Evolutionary conservation across 2,797 vertebrate genomes (phyloP).

Genomic region (Anableps anableps): DNA sequence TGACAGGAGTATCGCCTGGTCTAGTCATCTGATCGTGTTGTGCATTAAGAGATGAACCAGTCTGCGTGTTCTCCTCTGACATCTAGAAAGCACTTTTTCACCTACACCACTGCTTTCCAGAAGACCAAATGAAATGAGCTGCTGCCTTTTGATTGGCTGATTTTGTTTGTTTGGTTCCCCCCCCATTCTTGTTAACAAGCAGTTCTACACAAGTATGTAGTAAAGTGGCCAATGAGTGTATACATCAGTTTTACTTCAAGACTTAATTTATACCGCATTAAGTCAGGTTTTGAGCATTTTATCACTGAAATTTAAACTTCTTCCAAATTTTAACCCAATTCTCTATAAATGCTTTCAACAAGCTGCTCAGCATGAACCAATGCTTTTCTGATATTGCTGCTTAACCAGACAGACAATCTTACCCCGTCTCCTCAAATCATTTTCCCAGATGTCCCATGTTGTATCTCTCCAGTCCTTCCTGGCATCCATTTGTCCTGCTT

Average conservation of each 20-base stretch:
- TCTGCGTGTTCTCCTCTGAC: not conserved
- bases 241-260: not conserved
- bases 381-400: constrained; percentile 55
- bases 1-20: not conserved
- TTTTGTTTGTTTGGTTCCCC: not conserved
- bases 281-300: constrained; percentile 13
- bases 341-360: constrained; percentile 8
- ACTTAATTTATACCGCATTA: not conserved
- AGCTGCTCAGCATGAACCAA: constrained; percentile 33
- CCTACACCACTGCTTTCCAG: not conserved
- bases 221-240: not conserved
- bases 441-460: constrained; percentile 55
- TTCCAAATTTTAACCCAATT: constrained; percentile 3
- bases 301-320: not conserved
- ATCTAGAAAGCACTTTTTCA: not conserved
- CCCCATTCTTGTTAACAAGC: not conserved
- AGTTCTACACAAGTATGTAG: not conserved
- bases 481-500: constrained; percentile 73
- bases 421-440: constrained; percentile 48
- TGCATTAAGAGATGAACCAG: too few relatives aligned
- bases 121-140: too few relatives aligned
- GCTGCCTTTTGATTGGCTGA: not conserved
- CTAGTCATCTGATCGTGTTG: not conserved
- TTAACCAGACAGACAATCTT: constrained; percentile 68
- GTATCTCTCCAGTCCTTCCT: constrained; percentile 56